Conservation (phyloP, 53 echinoderm and acorn worm genomes). For the Antedon mediterranea region DNA sequence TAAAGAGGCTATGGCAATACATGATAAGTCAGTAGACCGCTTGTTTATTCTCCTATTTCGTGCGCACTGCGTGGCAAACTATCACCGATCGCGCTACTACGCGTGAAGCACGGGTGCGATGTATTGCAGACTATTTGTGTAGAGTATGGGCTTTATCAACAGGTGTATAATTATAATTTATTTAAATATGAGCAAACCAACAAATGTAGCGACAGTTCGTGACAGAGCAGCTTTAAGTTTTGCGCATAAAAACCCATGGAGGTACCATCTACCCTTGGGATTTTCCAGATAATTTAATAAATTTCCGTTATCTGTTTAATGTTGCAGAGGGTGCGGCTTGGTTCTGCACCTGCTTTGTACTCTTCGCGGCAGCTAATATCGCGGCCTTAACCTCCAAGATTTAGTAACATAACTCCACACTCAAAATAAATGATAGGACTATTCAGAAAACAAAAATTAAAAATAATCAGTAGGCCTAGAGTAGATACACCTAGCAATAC, state of each 20-base stretch:
- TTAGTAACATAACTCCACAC: background rate
- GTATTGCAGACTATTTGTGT: no score
- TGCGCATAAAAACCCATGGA: background rate
- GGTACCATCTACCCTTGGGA: background rate
- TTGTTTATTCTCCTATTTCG: no score
- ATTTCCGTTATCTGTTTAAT: background rate
- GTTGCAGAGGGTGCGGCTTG: conserved; percentile 1
- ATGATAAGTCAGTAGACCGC: no score
- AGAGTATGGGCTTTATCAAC: background rate
- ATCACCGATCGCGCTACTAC: background rate
- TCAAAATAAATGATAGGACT: background rate
- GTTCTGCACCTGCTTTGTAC: background rate
- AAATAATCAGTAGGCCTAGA: no score
- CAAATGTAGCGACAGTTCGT: background rate
- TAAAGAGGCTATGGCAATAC: no score
- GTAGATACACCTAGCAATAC: no score
- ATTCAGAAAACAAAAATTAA: no score
- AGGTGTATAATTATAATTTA: background rate
- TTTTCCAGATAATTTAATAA: background rate
- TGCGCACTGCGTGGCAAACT: background rate
- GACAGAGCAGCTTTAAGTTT: background rate
- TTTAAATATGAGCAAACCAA: background rate
- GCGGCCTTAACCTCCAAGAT: background rate
- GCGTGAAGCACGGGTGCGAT: no score
- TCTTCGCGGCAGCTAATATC: background rate